Conservation (phyloP, 2,888 invertebrate genomes). For the Hydrotaea diabolus region DNA sequence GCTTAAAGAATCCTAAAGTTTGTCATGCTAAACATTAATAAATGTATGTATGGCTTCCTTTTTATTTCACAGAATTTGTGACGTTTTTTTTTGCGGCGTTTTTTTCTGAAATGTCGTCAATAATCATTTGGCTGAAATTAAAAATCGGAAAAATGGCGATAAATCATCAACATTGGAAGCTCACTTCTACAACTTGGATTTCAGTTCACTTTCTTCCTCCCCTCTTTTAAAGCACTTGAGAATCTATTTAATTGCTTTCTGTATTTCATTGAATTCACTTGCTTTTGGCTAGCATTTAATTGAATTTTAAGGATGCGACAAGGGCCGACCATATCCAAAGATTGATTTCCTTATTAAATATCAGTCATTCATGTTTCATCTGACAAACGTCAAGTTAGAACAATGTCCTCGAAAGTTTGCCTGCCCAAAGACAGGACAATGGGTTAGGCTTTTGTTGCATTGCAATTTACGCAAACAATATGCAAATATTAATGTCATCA, state of each 20-base stretch:
- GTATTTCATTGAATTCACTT: background rate
- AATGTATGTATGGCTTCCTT: too few relatives aligned
- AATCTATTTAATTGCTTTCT: background rate
- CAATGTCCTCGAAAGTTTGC: background rate
- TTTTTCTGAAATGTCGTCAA: too few relatives aligned
- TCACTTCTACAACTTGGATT: too few relatives aligned
- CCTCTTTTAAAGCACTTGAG: background rate
- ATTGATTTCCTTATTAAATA: background rate
- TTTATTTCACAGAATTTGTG: too few relatives aligned
- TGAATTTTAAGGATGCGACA: background rate
- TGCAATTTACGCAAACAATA: constrained; percentile 22
- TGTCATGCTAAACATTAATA: too few relatives aligned
- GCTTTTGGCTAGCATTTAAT: background rate
- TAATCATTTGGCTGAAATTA: too few relatives aligned
- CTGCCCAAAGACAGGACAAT: background rate
- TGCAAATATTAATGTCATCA: constrained; percentile 31
- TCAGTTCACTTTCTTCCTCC: too few relatives aligned
- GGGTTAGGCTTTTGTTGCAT: background rate
- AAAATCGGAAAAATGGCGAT: too few relatives aligned
- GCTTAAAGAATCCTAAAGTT: too few relatives aligned
- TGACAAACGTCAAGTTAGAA: background rate
- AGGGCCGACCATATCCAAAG: background rate
- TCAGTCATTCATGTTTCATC: background rate
- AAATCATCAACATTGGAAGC: too few relatives aligned
- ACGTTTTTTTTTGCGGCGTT: too few relatives aligned